Evolutionary conservation across 2,888 invertebrate species (phyloP).

Genomic region (Danaus chrysippus): DNA sequence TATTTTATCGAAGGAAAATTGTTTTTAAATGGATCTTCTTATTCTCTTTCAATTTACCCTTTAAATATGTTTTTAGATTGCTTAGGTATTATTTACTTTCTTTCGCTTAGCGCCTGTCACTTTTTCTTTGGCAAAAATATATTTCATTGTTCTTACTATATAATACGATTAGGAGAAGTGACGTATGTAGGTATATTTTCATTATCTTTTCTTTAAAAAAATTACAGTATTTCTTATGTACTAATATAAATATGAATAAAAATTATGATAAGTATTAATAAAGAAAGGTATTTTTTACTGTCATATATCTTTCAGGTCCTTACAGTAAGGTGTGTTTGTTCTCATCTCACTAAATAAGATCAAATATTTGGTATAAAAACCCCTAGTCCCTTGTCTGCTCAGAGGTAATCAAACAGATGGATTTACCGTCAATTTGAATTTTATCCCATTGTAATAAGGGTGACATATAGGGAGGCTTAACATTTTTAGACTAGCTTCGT

Average conservation of each 20-base stretch:
- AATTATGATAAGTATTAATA: not conserved
- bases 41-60: constrained; percentile 5
- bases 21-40: constrained; percentile 5
- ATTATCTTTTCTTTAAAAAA: not conserved
- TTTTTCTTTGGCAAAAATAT: constrained; percentile 15
- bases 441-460: constrained; percentile 7
- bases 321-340: constrained; percentile 13
- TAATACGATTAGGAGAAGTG: constrained; percentile 11
- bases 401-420: constrained; percentile 18
- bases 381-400: constrained; percentile 15
- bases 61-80: not conserved
- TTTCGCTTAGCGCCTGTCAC: constrained; percentile 12
- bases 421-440: constrained; percentile 1
- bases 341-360: constrained; percentile 18
- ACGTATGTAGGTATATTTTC: not conserved
- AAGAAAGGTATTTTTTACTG: not conserved
- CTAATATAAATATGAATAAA: not conserved
- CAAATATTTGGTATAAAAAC: constrained; percentile 20
- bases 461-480: not conserved
- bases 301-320: constrained; percentile 4
- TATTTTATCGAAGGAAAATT: constrained; percentile 9
- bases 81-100: not conserved
- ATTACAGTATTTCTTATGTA: not conserved
- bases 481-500: constrained; percentile 6
- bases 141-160: not conserved